phyloP scores from a whole-genome alignment of 1,140 invertebrate genomes.

The Drosophila auraria region DNA sequence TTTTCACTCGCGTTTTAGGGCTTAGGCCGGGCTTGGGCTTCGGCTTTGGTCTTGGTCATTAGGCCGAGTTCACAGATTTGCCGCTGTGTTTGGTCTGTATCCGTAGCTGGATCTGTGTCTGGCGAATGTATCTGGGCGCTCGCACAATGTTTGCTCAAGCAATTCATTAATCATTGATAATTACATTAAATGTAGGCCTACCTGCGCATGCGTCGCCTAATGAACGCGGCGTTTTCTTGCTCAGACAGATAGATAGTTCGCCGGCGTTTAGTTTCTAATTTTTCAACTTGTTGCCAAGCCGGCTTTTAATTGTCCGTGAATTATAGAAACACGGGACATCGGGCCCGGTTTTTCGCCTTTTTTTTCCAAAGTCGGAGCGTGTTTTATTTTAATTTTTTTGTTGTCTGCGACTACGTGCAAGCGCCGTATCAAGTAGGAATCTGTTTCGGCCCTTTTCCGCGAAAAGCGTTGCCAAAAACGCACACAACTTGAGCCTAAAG shows the following conservation, averaged over 20 bases:
- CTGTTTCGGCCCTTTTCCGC: constrained; percentile 51
- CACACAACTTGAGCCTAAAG: neutral
- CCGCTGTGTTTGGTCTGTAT: constrained; percentile 23
- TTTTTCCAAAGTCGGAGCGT: constrained; percentile 15
- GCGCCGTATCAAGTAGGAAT: constrained; percentile 52
- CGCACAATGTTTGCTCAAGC: constrained; percentile 73
- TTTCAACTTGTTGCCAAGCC: constrained; percentile 69
- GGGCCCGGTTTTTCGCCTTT: constrained; percentile 31
- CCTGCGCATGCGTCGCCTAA: constrained; percentile 55
- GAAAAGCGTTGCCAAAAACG: constrained; percentile 39
- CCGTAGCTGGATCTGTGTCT: constrained; percentile 10
- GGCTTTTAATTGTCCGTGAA: constrained; percentile 76
- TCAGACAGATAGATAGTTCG: constrained; percentile 40
- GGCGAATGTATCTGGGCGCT: constrained; percentile 25
- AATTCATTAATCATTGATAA: constrained; percentile 84
- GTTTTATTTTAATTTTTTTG: constrained; percentile 9
- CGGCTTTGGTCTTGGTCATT: constrained; percentile 31
- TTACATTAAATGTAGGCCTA: constrained; percentile 81
- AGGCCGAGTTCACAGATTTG: constrained; percentile 36
- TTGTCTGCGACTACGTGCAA: constrained; percentile 58
- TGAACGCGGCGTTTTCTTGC: constrained; percentile 37
- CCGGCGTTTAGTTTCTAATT: constrained; percentile 64
- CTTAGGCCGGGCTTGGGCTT: neutral
- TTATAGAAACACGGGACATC: constrained; percentile 69
- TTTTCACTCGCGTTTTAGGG: constrained; percentile 1